phyloP scores from a whole-genome alignment of 2,797 vertebrate species.

The Neosalanx taihuensis region DNA sequence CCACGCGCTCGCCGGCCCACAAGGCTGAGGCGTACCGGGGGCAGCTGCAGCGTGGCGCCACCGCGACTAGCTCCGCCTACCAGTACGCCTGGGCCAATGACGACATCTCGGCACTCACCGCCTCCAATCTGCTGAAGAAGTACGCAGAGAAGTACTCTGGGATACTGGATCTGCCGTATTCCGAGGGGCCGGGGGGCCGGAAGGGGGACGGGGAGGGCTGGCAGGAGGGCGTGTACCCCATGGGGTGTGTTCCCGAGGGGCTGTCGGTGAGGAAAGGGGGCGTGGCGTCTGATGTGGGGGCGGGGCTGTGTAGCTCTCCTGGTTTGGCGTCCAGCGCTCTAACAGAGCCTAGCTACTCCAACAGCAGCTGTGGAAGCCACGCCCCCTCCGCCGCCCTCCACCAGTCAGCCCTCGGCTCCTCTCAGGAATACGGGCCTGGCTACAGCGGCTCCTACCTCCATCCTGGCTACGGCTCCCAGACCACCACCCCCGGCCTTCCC shows the following conservation, averaged over 20 bases:
- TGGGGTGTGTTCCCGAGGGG: slow-evolving; percentile 91
- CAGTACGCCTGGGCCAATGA: slow-evolving; percentile 98
- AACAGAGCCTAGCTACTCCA: slow-evolving; percentile 92
- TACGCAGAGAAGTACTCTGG: slow-evolving; percentile 98
- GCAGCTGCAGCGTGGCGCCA: slow-evolving; percentile 61
- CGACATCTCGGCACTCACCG: slow-evolving; percentile 95
- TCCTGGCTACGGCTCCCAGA: slow-evolving; percentile 88
- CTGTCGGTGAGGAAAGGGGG: slow-evolving; percentile 87
- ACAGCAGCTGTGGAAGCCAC: slow-evolving; percentile 92
- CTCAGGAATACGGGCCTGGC: slow-evolving; percentile 92
- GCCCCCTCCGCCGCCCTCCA: slow-evolving; percentile 85
- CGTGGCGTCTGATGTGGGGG: slow-evolving; percentile 87
- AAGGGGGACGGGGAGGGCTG: slow-evolving; percentile 92
- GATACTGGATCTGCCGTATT: slow-evolving; percentile 90
- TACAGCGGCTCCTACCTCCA: slow-evolving; percentile 95
- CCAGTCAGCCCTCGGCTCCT: slow-evolving; percentile 79
- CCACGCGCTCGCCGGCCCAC: slow-evolving; percentile 93
- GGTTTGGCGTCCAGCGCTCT: slow-evolving; percentile 89
- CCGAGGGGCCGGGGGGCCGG: slow-evolving; percentile 76
- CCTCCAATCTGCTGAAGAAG: slow-evolving; percentile 96
- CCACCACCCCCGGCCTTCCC: slow-evolving; percentile 82
- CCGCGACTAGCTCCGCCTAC: slow-evolving; percentile 65
- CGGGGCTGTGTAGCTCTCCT: slow-evolving; percentile 91
- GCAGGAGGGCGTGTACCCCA: slow-evolving; percentile 94
- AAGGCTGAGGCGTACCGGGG: slow-evolving; percentile 95